These are phyloP conservation scores for Phengaris alcon DNA, from an alignment of 2,888 invertebrate species.

Conservation along the genomic window DNA sequence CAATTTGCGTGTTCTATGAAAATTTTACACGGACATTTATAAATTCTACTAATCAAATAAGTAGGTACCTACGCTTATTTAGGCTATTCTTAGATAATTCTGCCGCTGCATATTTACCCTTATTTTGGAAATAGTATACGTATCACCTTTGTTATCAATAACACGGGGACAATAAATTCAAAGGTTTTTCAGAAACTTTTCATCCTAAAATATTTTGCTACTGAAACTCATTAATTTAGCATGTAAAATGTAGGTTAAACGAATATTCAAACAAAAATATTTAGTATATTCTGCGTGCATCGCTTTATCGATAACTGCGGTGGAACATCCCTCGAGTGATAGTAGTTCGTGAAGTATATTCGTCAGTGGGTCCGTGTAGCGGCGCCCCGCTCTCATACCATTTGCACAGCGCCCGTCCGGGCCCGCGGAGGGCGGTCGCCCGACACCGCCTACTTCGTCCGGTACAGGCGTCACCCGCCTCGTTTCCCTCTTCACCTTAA, in stretches of 20 bases:
- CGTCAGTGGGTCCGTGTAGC: conserved; percentile 70
- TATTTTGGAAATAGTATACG: background rate
- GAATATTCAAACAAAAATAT: background rate
- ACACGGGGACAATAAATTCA: background rate
- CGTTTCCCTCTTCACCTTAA: conserved; percentile 67
- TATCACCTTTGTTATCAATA: background rate
- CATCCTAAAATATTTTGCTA: background rate
- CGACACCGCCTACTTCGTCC: conserved; percentile 77
- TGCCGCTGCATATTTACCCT: background rate
- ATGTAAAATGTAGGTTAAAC: background rate
- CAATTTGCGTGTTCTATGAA: background rate
- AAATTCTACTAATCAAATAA: too few species aligned
- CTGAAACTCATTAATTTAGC: background rate
- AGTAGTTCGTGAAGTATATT: conserved; percentile 74
- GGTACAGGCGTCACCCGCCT: conserved; percentile 75
- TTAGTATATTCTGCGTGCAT: conserved; percentile 17
- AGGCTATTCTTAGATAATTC: too few species aligned
- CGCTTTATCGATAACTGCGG: conserved; percentile 49
- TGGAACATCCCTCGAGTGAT: conserved; percentile 61
- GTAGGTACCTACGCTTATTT: too few species aligned
- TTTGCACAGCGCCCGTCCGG: conserved; percentile 68
- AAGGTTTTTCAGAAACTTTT: background rate
- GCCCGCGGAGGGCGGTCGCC: conserved; percentile 76
- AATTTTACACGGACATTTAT: too few species aligned
- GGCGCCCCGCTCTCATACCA: conserved; percentile 72